Conservation (phyloP, 2,113 vertebrate genomes). For the Odocoileus hemionus region DNA sequence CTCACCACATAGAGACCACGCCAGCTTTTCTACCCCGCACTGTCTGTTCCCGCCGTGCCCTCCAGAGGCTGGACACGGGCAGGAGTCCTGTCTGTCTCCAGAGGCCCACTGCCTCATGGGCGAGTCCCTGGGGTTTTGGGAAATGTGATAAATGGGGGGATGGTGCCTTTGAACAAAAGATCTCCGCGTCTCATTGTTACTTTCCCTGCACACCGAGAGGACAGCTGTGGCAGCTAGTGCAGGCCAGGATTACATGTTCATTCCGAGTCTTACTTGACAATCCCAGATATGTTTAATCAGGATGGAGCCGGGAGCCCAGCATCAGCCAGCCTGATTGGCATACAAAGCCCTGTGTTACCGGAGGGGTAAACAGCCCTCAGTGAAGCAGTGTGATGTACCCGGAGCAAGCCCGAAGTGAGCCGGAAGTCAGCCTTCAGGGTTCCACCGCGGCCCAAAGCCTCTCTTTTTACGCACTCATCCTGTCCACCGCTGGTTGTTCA, state of each 20-base stretch:
- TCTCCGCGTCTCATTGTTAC: conserved; percentile 37
- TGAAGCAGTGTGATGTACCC: conserved; percentile 44
- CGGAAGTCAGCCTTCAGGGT: background rate
- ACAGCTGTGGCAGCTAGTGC: conserved; percentile 71
- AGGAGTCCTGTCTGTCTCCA: background rate
- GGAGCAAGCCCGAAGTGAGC: background rate
- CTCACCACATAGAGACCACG: rapidly evolving
- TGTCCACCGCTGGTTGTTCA: background rate
- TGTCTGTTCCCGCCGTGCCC: background rate
- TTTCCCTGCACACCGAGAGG: background rate
- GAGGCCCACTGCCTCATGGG: background rate
- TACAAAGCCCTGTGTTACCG: background rate
- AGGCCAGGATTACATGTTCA: conserved; percentile 39
- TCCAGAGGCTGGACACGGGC: background rate
- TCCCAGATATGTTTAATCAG: conserved; percentile 75
- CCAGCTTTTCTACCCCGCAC: too few relatives aligned
- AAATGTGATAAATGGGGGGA: conserved; percentile 16
- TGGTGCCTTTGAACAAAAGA: conserved; percentile 14
- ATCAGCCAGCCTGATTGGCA: conserved; percentile 45
- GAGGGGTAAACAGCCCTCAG: conserved; percentile 43
- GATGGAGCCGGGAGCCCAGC: conserved; percentile 66
- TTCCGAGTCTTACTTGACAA: conserved; percentile 69
- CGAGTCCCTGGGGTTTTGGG: background rate
- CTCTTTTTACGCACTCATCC: background rate
- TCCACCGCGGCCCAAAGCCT: background rate